Conservation (phyloP, 1,140 invertebrate species). For the Nasonia giraulti region DNA sequence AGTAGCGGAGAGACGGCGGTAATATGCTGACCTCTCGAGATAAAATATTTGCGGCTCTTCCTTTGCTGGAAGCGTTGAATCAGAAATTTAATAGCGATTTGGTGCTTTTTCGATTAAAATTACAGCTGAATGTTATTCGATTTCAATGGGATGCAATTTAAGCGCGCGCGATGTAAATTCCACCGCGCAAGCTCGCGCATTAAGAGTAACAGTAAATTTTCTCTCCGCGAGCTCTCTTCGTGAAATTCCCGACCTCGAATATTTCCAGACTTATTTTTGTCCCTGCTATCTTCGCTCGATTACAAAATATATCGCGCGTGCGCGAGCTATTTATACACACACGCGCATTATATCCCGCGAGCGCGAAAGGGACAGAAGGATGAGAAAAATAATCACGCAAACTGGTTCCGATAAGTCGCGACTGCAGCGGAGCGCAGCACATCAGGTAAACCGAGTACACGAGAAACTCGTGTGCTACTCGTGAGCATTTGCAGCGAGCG, state of each 20-base stretch:
- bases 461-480: background rate
- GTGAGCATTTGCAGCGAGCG: background rate
- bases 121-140: background rate
- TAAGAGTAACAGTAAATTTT: conserved; percentile 25
- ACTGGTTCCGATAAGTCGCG: conserved; percentile 64
- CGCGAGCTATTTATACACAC: conserved; percentile 37
- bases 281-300: conserved; percentile 11
- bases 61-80: too few relatives aligned
- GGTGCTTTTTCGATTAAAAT: too few relatives aligned
- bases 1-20: too few relatives aligned
- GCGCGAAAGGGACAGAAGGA: conserved; percentile 23
- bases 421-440: background rate
- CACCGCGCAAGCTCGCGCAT: background rate
- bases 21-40: too few relatives aligned
- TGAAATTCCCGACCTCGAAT: conserved; percentile 37
- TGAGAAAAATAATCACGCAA: conserved; percentile 53
- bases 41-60: too few relatives aligned
- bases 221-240: too few relatives aligned
- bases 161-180: background rate
- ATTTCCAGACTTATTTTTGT: conserved; percentile 26
- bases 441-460: conserved; percentile 18
- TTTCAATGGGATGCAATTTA: background rate
- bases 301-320: conserved; percentile 18
- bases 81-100: too few relatives aligned
- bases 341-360: background rate